These are phyloP conservation scores for Accipiter cooperii DNA, from an alignment of 2,113 vertebrate species.

Conservation along the genomic window DNA sequence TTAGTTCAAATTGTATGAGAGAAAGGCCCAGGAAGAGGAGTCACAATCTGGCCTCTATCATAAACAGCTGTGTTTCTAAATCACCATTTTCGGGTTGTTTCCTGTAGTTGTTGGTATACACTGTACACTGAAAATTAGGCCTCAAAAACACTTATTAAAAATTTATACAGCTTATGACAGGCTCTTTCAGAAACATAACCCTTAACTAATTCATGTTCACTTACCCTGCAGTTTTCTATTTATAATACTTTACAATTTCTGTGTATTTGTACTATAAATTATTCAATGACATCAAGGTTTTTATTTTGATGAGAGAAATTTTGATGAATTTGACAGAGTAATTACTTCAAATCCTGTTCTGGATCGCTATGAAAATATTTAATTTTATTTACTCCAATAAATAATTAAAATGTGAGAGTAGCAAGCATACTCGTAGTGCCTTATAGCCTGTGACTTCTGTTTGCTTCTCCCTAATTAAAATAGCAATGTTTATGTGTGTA, in stretches of 20 bases:
- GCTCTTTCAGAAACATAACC: constrained; percentile 76
- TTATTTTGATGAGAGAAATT: constrained; percentile 85
- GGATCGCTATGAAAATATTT: constrained; percentile 81
- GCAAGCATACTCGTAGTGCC: constrained; percentile 63
- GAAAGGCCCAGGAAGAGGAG: constrained; percentile 48
- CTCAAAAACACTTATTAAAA: constrained; percentile 81
- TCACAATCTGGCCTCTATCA: constrained; percentile 60
- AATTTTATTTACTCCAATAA: constrained; percentile 85
- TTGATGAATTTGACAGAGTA: constrained; percentile 86
- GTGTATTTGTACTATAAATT: constrained; percentile 83
- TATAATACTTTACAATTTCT: constrained; percentile 80
- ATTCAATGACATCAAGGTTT: constrained; percentile 81
- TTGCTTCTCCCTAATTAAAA: constrained; percentile 82
- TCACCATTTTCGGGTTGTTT: constrained; percentile 54
- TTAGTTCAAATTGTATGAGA: constrained; percentile 60
- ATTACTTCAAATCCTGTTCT: constrained; percentile 82
- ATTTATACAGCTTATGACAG: constrained; percentile 79
- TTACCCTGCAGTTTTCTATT: constrained; percentile 81
- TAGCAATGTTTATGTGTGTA: constrained; percentile 67
- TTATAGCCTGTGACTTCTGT: constrained; percentile 73
- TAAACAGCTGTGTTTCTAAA: constrained; percentile 61
- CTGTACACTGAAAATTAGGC: constrained; percentile 68
- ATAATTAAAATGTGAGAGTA: constrained; percentile 77
- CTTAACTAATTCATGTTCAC: constrained; percentile 82
- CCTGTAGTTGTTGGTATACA: constrained; percentile 67